These are phyloP conservation scores for Oryctes rhinoceros DNA, from an alignment of 1,140 invertebrate species.

Conservation along the genomic window DNA sequence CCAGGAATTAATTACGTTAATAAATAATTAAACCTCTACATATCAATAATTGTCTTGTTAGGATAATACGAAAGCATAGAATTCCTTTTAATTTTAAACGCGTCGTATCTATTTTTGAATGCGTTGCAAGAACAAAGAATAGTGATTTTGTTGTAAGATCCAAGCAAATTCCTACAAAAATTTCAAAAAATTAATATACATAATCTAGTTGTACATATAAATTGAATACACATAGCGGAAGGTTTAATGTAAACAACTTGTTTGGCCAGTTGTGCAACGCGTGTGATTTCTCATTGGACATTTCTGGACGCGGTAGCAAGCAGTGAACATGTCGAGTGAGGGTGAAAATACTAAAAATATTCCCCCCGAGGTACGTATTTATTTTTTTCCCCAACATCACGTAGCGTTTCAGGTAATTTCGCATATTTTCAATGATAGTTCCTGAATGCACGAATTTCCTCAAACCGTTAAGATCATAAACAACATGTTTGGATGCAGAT, in stretches of 20 bases:
- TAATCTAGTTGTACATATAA: slow-evolving; percentile 21
- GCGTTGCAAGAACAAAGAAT: not conserved
- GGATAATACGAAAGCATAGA: too few relatives aligned
- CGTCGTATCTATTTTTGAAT: too few relatives aligned
- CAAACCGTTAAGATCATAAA: slow-evolving; percentile 42
- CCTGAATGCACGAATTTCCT: not conserved
- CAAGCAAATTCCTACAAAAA: not conserved
- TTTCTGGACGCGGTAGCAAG: slow-evolving; percentile 55
- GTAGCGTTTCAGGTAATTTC: slow-evolving; percentile 42
- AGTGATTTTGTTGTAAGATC: not conserved
- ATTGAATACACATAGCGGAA: not conserved
- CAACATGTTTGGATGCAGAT: slow-evolving; percentile 54
- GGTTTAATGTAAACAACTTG: slow-evolving; percentile 21
- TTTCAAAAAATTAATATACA: slow-evolving; percentile 14
- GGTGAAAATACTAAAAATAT: slow-evolving; percentile 58
- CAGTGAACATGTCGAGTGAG: slow-evolving; percentile 58
- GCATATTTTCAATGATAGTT: slow-evolving; percentile 28
- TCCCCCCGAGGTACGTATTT: slow-evolving; percentile 54
- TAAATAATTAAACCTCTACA: too few relatives aligned
- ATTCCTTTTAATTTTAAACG: too few relatives aligned
- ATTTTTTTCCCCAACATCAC: slow-evolving; percentile 27
- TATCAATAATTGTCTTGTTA: too few relatives aligned
- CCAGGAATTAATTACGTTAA: too few relatives aligned
- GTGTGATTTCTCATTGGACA: slow-evolving; percentile 55
- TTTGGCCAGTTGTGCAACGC: slow-evolving; percentile 46